Base-by-base conservation (phyloP, 2,113 vertebrate genomes). In the Pachycephala philippinensis region DNA sequence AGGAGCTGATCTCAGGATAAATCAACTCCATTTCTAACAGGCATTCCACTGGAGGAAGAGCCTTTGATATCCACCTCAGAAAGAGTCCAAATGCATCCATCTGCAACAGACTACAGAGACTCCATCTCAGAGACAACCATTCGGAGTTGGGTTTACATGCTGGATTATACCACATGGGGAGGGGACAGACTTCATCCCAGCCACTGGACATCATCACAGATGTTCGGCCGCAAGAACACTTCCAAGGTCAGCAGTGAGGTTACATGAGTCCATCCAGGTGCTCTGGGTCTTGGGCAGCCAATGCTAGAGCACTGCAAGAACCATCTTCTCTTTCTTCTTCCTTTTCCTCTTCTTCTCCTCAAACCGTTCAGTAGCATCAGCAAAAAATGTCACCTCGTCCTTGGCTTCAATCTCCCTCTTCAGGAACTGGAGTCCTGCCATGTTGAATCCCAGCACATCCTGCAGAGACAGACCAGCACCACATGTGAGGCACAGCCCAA, bases 381-480 rank as follows among this genome's bases (percentile, higher is more conserved):
- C 98, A 75, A 99, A 99, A 98, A 99, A 99, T 71, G 96, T 98
- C 84, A 99, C 98, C 57, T 99, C 99, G n/a, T 99, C 99, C 84
- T 98, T 99, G 79, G 98, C 98, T 95, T 99, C 99, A 3, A 99
- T 98, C 96, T 99, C 98, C 40, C 99, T 98, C 97, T 99, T 99
- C 60, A 99, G 98, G 93, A 98, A 99, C 97, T 99, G 98, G 4
- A 99, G 98, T 27, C 98, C 99, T 2, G 99, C 99, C 96, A 98
- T 98, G 94, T 99, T 99, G 93, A 99, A 99, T 84, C 99, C 99
- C 83, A 99, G 98, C 59, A 99, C 93, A 70, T 99, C 99, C 99
- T 99, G 97, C 44, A 79, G 30, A 88, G 37, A 91, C 47, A 92
- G 3, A 93, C 8, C 52, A 95, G 40, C 63, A 91, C 61, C 42